phyloP scores from a whole-genome alignment of 2,113 vertebrate genomes.

The Lontra canadensis region DNA sequence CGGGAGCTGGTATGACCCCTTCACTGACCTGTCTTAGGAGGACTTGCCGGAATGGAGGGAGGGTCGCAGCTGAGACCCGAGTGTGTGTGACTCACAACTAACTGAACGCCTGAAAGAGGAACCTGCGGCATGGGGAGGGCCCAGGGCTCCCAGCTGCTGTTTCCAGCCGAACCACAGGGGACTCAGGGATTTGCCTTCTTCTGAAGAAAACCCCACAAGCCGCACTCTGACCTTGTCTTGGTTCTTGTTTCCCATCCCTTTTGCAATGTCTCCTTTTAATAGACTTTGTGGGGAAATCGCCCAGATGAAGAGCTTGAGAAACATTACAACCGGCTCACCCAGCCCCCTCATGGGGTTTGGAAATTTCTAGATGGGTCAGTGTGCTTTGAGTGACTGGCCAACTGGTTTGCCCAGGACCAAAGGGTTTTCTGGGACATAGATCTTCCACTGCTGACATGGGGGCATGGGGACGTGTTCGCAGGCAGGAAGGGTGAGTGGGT shows the following conservation, averaged over 20 bases:
- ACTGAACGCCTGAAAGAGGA: neutral
- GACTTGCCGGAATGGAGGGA: neutral
- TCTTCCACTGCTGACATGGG: accelerated
- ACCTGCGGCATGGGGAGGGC: accelerated
- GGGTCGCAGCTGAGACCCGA: accelerated
- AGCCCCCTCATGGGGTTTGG: neutral
- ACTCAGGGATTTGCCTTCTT: neutral
- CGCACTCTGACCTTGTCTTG: neutral
- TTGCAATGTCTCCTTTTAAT: neutral
- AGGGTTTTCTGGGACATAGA: neutral
- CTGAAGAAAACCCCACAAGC: neutral
- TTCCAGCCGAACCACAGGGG: neutral
- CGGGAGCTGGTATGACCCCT: accelerated
- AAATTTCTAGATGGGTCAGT: neutral
- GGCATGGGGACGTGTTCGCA: too few relatives aligned
- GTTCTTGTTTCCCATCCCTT: neutral
- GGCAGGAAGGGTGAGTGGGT: neutral
- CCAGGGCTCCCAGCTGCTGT: accelerated
- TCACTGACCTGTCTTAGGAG: accelerated
- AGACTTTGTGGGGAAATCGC: neutral
- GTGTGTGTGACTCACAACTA: accelerated
- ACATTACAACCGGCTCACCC: neutral
- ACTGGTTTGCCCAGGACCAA: neutral
- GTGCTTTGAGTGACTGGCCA: neutral
- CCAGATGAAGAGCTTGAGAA: neutral